Evolutionary conservation across 1,140 invertebrate species (phyloP).

Genomic region (Muscidifurax raptorellus): DNA sequence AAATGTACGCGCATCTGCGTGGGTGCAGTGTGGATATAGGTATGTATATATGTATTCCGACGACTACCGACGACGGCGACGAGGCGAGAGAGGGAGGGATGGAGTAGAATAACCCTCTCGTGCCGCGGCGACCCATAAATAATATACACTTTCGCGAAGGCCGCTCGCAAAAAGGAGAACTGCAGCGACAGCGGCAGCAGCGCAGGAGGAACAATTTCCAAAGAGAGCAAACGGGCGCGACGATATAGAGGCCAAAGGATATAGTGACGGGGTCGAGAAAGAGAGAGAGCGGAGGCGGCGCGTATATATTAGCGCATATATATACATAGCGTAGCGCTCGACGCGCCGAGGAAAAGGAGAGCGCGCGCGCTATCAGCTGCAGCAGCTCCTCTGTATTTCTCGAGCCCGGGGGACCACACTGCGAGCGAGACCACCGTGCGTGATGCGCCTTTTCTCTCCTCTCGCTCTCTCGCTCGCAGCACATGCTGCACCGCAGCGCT

Average conservation of each 20-base stretch:
- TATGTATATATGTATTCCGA: too few relatives aligned
- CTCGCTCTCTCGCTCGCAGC: neutral
- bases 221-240: constrained; percentile 23
- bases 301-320: too few relatives aligned
- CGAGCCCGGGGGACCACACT: constrained; percentile 45
- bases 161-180: neutral
- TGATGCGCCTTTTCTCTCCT: constrained; percentile 28
- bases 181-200: neutral
- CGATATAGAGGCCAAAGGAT: constrained; percentile 33
- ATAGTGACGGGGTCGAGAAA: neutral
- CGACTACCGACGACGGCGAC: too few relatives aligned
- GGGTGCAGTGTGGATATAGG: too few relatives aligned
- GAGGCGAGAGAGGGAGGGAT: too few relatives aligned
- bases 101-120: neutral
- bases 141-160: constrained; percentile 41
- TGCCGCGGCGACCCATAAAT: constrained; percentile 33
- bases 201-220: constrained; percentile 35
- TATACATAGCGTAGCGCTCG: too few relatives aligned
- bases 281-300: neutral
- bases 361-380: constrained; percentile 14
- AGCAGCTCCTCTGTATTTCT: constrained; percentile 6
- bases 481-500: too few relatives aligned
- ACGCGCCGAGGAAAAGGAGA: constrained; percentile 1
- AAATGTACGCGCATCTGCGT: too few relatives aligned
- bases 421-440: constrained; percentile 36